A percentile compares a stretch with the other conserved stretches of the same genome.
These are phyloP conservation scores for Metopolophium dirhodum DNA, from an alignment of 1,140 invertebrate genomes.

Conservation along the genomic window DNA sequence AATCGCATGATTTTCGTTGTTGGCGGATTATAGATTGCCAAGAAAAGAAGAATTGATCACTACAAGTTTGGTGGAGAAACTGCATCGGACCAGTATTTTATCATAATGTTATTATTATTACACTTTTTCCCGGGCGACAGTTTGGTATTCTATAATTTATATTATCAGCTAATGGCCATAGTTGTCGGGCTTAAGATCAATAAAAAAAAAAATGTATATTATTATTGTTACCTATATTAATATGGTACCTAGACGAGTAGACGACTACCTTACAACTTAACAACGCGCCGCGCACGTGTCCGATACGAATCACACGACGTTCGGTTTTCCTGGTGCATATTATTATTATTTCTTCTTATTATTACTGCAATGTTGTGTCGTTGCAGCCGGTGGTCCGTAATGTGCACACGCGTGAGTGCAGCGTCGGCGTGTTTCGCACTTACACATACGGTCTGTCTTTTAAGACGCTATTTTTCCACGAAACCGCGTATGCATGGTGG, in stretches of 20 bases:
- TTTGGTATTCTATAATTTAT: too few relatives aligned
- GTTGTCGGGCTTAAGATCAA: too few relatives aligned
- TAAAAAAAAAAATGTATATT: not conserved
- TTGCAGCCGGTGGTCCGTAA: not conserved
- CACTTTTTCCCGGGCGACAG: too few relatives aligned
- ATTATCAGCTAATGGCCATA: too few relatives aligned
- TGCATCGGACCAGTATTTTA: not conserved
- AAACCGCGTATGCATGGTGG: too few relatives aligned
- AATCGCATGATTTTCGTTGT: too few relatives aligned
- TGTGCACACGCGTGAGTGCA: not conserved
- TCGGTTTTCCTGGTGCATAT: not conserved
- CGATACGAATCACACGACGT: not conserved
- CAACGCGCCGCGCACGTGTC: not conserved
- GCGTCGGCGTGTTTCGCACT: not conserved
- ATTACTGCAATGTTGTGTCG: not conserved
- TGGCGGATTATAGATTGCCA: too few relatives aligned
- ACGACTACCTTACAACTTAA: not conserved
- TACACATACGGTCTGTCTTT: not conserved
- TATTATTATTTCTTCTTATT: not conserved
- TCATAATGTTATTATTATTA: too few relatives aligned
- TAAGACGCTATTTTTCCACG: not conserved
- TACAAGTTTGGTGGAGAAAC: not conserved
- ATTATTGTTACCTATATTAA: not conserved
- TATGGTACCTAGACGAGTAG: not conserved
- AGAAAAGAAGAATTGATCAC: not conserved